These are phyloP conservation scores for Myoxocephalus aenaeus DNA, from an alignment of 2,797 vertebrate species.

Conservation along the genomic window DNA sequence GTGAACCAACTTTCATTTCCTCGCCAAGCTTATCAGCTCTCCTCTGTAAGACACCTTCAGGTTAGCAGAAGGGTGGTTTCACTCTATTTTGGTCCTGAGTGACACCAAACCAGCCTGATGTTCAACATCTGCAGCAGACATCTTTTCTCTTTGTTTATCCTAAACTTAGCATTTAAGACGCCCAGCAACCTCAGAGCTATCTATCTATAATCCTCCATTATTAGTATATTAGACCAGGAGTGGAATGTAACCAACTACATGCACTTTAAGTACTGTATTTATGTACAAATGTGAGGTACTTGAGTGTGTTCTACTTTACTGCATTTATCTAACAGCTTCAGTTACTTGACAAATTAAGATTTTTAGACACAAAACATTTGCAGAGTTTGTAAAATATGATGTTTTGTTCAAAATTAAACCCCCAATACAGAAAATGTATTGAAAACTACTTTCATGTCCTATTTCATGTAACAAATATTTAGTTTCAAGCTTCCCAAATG, in stretches of 20 bases:
- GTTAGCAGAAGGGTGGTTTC: background rate
- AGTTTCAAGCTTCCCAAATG: too few species aligned
- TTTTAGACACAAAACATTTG: background rate
- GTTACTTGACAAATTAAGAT: background rate
- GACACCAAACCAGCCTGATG: background rate
- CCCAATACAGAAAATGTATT: too few species aligned
- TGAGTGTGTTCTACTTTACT: background rate
- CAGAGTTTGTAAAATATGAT: background rate
- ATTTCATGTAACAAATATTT: too few species aligned
- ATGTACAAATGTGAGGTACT: background rate
- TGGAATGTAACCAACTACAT: background rate
- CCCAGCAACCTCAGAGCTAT: background rate
- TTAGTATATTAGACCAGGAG: background rate
- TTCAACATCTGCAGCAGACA: background rate
- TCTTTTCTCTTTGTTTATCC: background rate
- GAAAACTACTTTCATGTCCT: too few species aligned
- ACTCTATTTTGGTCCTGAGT: background rate
- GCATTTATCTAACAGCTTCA: background rate
- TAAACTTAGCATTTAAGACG: background rate
- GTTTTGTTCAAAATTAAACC: background rate
- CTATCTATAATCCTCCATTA: background rate
- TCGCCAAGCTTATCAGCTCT: conserved; percentile 36
- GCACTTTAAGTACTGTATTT: background rate
- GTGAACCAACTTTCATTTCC: conserved; percentile 47
- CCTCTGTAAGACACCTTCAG: conserved; percentile 11